These are phyloP conservation scores for Polypterus senegalus DNA, from an alignment of 2,113 vertebrate species.

Conservation along the genomic window DNA sequence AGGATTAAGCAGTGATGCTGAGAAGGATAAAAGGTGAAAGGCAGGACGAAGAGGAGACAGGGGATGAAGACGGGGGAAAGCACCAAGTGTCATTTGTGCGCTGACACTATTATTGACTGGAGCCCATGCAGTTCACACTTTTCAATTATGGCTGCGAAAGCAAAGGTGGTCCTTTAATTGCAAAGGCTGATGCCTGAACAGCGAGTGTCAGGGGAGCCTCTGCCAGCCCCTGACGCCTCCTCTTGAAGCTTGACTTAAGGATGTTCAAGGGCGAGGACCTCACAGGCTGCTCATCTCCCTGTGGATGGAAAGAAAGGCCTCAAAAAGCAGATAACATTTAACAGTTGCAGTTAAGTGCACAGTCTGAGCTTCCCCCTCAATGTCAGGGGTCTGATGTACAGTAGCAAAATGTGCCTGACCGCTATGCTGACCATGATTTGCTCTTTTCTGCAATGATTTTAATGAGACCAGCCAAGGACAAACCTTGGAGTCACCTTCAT, in stretches of 20 bases:
- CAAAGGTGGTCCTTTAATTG: conserved; percentile 65
- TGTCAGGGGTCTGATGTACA: conserved; percentile 12
- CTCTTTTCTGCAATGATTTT: conserved; percentile 4
- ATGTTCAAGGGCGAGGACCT: conserved; percentile 72
- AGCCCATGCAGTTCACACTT: conserved; percentile 63
- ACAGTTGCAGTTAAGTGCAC: conserved; percentile 11
- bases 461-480: conserved; percentile 7
- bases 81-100: conserved; percentile 41
- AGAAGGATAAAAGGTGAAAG: conserved; percentile 63
- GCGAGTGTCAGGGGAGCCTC: conserved; percentile 58
- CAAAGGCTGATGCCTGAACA: conserved; percentile 54
- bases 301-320: conserved; percentile 21
- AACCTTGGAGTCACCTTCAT: conserved; percentile 9
- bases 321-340: conserved; percentile 17
- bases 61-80: conserved; percentile 32
- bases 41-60: conserved; percentile 27
- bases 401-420: conserved; percentile 6
- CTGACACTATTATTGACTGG: conserved; percentile 65
- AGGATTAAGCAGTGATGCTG: conserved; percentile 67
- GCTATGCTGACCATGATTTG: background rate
- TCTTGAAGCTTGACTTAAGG: conserved; percentile 52
- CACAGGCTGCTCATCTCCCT: conserved; percentile 36
- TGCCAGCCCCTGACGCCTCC: conserved; percentile 45
- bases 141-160: conserved; percentile 61
- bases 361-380: conserved; percentile 13